Evolutionary conservation across 1,140 invertebrate species (phyloP).

Genomic region (Drosophila pallidifrons): DNA sequence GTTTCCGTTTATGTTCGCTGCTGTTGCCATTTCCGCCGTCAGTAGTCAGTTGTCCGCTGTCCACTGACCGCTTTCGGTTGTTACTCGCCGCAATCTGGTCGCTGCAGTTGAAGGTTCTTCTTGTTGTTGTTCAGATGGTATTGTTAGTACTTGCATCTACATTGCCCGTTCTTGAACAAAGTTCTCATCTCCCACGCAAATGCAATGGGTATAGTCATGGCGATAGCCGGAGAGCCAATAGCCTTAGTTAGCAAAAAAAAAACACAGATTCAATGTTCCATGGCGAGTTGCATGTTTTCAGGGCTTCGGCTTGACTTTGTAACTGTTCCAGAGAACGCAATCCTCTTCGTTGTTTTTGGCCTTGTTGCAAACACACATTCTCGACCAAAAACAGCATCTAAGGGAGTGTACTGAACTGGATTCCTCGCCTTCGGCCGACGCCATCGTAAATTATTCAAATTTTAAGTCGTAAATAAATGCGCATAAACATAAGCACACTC

Average conservation of each 20-base stretch:
- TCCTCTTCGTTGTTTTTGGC: constrained; percentile 43
- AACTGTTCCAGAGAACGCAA: constrained; percentile 12
- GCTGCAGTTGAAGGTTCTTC: constrained; percentile 35
- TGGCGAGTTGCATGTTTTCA: constrained; percentile 52
- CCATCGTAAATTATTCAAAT: constrained; percentile 80
- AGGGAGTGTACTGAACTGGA: constrained; percentile 31
- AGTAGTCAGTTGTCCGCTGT: constrained; percentile 29
- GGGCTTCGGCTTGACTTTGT: constrained; percentile 26
- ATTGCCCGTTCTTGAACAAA: constrained; percentile 11
- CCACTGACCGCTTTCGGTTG: not conserved
- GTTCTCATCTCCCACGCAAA: constrained; percentile 19
- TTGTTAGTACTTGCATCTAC: constrained; percentile 20
- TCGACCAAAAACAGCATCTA: not conserved
- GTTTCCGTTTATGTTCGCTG: constrained; percentile 67
- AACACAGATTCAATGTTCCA: constrained; percentile 68
- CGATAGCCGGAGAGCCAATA: constrained; percentile 26
- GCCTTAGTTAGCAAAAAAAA: constrained; percentile 27
- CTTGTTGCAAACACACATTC: not conserved
- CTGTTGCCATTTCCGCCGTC: constrained; percentile 63
- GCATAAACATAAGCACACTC: constrained; percentile 74
- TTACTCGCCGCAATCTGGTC: constrained; percentile 61
- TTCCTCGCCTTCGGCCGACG: constrained; percentile 42
- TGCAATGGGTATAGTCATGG: constrained; percentile 27
- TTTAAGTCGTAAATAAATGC: constrained; percentile 77
- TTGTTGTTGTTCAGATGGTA: constrained; percentile 6